Conservation (phyloP, 30 jellyfish, hydroid and myxozoan species). For the Mastigias papua region DNA sequence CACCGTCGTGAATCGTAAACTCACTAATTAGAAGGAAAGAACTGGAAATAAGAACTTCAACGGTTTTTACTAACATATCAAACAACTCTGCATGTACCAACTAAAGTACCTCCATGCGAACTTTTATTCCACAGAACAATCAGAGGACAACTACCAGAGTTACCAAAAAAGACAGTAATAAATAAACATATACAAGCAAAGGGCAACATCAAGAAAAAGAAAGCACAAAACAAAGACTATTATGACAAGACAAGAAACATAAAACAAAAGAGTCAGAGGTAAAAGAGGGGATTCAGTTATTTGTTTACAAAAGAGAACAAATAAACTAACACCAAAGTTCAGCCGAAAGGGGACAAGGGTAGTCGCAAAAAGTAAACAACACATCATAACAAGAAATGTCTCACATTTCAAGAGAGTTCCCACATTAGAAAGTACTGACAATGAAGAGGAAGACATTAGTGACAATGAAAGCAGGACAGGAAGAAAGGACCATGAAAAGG, state of each 20-base stretch:
- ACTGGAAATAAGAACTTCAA: slow-evolving; percentile 67
- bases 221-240: slow-evolving; percentile 14
- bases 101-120: slow-evolving; percentile 62
- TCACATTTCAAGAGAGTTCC: slow-evolving; percentile 20
- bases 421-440: not conserved
- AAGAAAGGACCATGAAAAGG: not conserved
- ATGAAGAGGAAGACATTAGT: not conserved
- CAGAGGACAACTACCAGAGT: slow-evolving; percentile 50
- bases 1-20: no score
- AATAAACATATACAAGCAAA: slow-evolving; percentile 42
- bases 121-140: slow-evolving; percentile 28
- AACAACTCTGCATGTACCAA: slow-evolving; percentile 53
- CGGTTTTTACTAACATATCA: slow-evolving; percentile 46
- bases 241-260: slow-evolving; percentile 24
- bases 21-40: slow-evolving; percentile 46
- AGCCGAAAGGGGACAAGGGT: slow-evolving; percentile 51
- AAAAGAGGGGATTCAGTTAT: slow-evolving; percentile 13
- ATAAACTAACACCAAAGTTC: slow-evolving; percentile 36
- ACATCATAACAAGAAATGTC: slow-evolving; percentile 10
- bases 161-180: slow-evolving; percentile 41
- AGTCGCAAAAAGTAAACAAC: slow-evolving; percentile 56
- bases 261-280: slow-evolving; percentile 18
- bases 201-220: slow-evolving; percentile 20
- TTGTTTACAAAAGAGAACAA: slow-evolving; percentile 13
- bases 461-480: not conserved